A percentile compares a stretch with the other conserved stretches of the same genome.
Evolutionary conservation across 64 coral and sea anemone genomes (phyloP).

Genomic region (Stylophora pistillata): DNA sequence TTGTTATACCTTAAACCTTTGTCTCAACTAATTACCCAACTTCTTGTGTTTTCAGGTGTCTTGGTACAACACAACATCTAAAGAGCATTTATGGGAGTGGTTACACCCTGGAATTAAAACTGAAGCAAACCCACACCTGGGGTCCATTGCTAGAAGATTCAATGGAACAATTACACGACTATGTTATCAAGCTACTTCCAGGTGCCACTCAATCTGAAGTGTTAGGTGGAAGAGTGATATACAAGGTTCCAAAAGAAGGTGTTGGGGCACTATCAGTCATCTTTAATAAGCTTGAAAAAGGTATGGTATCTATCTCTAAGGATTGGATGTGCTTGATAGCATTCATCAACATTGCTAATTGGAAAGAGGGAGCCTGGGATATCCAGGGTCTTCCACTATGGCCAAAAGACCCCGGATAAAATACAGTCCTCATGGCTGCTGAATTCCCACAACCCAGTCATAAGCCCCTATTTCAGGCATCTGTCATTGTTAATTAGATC

Average conservation of each 20-base stretch:
- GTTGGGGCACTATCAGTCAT: conserved; percentile 63
- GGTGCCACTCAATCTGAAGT: conserved; percentile 68
- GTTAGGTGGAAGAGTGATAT: conserved; percentile 77
- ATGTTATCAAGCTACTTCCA: conserved; percentile 65
- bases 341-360: too few species aligned
- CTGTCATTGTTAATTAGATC: too few species aligned
- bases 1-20: too few species aligned
- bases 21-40: too few species aligned
- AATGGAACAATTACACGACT: conserved; percentile 57
- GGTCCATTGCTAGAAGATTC: conserved; percentile 1
- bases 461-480: too few species aligned
- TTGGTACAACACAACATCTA: conserved; percentile 85
- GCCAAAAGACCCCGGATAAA: too few species aligned
- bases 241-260: conserved; percentile 83
- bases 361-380: too few species aligned
- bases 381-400: too few species aligned
- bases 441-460: too few species aligned
- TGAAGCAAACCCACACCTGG: conserved; percentile 12
- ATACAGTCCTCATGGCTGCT: too few species aligned
- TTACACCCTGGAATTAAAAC: conserved; percentile 81
- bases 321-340: too few species aligned
- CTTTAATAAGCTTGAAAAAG: conserved; percentile 77
- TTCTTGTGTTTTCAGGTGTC: conserved; percentile 56
- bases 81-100: conserved; percentile 91
- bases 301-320: background rate